Conservation (phyloP, 2,888 invertebrate species). For the Onthophagus sagittarius region DNA sequence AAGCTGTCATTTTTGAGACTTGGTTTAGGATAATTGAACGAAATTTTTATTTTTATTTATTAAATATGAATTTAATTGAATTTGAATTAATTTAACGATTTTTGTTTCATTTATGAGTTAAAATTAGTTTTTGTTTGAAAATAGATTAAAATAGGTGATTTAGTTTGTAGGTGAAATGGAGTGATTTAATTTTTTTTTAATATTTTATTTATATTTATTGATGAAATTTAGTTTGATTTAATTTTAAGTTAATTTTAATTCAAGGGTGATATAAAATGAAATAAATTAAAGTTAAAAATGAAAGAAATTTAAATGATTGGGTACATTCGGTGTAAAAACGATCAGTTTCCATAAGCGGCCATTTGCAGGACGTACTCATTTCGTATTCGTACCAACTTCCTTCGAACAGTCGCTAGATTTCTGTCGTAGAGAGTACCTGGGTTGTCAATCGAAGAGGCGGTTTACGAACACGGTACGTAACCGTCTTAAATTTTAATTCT, state of each 20-base stretch:
- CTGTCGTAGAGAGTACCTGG: conserved; percentile 26
- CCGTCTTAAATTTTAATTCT: background rate
- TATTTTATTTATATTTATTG: too few species aligned
- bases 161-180: too few species aligned
- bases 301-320: background rate
- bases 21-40: background rate
- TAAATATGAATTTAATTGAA: background rate
- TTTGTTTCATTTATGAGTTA: background rate
- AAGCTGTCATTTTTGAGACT: background rate
- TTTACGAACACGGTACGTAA: conserved; percentile 12
- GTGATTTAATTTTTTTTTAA: too few species aligned
- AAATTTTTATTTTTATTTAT: background rate
- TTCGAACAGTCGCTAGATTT: conserved; percentile 3
- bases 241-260: too few species aligned
- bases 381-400: background rate
- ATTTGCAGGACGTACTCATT: background rate
- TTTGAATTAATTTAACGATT: background rate
- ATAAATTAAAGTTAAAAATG: background rate
- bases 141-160: too few species aligned
- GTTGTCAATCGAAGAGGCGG: conserved; percentile 2
- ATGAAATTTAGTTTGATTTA: too few species aligned
- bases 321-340: background rate
- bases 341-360: background rate
- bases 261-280: too few species aligned
- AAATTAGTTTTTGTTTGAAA: background rate